Percentiles rank a stretch among this genome's conserved stretches.
phyloP scores from a whole-genome alignment of 2,888 invertebrate genomes.

The Cosmia pyralina region DNA sequence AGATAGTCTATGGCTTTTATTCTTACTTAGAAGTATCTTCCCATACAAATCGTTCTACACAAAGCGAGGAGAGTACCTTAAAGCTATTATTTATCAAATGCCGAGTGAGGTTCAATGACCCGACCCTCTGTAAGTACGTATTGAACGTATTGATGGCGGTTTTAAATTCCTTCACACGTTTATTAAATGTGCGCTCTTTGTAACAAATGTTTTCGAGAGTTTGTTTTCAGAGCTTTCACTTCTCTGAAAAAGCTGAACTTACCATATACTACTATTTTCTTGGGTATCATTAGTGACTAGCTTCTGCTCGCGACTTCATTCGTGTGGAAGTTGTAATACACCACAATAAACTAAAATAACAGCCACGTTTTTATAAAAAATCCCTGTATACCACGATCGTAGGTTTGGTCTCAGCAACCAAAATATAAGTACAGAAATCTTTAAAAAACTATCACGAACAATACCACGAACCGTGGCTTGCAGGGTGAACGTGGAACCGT shows the following conservation, averaged over 20 bases:
- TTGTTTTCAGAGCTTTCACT: background rate
- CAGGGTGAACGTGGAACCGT: no score
- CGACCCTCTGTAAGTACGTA: conserved; percentile 3
- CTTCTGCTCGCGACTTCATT: no score
- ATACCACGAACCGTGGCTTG: no score
- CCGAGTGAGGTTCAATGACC: conserved; percentile 51
- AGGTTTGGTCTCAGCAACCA: no score
- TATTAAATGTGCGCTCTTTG: conserved; percentile 8
- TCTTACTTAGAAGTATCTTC: background rate
- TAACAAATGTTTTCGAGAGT: conserved; percentile 4
- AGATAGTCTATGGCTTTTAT: conserved; percentile 4
- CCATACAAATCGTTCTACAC: conserved; percentile 16
- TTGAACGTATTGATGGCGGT: conserved; percentile 7
- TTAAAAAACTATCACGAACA: no score
- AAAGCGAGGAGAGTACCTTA: conserved; percentile 10
- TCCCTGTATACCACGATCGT: no score
- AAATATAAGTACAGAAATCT: no score
- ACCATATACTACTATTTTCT: background rate
- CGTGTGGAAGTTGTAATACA: no score
- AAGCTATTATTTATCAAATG: conserved; percentile 20
- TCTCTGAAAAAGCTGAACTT: background rate
- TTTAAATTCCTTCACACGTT: conserved; percentile 11
- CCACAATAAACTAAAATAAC: no score
- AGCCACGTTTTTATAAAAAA: no score
- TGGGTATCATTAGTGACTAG: background rate